Evolutionary conservation across 2,113 vertebrate genomes (phyloP).

Genomic region (Pandion haliaetus): DNA sequence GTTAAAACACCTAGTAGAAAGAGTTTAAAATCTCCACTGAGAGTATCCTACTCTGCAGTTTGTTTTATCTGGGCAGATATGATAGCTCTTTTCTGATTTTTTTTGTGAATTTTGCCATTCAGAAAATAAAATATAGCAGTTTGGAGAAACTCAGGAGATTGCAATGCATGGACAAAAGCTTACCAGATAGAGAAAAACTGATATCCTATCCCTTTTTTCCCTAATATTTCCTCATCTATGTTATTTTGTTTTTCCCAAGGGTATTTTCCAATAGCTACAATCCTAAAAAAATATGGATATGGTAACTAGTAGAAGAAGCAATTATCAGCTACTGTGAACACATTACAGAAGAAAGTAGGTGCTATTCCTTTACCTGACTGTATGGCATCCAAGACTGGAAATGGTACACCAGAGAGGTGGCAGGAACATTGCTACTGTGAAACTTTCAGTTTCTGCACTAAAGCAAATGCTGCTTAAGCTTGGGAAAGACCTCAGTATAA

Average conservation of each 20-base stretch:
- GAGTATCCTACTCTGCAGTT: not conserved
- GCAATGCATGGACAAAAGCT: not conserved
- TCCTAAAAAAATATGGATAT: not conserved
- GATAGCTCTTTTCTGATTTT: not conserved
- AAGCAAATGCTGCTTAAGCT: not conserved
- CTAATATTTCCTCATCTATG: not conserved
- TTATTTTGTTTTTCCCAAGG: not conserved
- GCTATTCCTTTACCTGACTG: not conserved
- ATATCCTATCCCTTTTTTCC: not conserved
- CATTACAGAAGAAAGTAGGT: not conserved
- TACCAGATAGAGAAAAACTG: not conserved
- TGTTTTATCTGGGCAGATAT: not conserved
- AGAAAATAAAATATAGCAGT: not conserved
- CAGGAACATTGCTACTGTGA: not conserved
- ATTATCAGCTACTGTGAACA: not conserved
- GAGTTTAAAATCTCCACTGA: not conserved
- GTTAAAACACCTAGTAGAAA: not conserved
- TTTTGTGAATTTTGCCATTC: not conserved
- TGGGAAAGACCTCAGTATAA: not conserved
- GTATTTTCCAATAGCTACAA: not conserved
- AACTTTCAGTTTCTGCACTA: not conserved
- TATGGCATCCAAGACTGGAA: not conserved
- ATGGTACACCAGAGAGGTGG: not conserved
- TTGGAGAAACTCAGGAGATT: not conserved
- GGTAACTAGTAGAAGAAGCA: not conserved